These are phyloP conservation scores for Punctoribates punctum DNA, from an alignment of 2,888 invertebrate species.

Conservation along the genomic window DNA sequence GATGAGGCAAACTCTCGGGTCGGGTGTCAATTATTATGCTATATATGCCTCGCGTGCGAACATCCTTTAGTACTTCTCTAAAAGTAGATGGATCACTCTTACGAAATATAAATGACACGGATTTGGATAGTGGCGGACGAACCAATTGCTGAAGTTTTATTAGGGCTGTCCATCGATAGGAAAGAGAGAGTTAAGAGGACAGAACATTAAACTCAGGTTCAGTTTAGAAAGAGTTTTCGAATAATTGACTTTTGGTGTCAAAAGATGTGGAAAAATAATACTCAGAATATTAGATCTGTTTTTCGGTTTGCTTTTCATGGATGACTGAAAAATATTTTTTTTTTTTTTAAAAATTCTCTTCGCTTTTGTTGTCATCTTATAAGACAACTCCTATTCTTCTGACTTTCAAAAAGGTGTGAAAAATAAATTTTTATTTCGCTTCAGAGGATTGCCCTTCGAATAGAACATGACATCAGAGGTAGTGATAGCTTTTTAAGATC, in stretches of 20 bases:
- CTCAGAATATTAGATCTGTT: not conserved
- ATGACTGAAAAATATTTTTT: not conserved
- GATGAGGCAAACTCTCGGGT: slow-evolving; percentile 68
- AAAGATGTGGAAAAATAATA: not conserved
- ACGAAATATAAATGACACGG: slow-evolving; percentile 64
- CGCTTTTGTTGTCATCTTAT: slow-evolving; percentile 3
- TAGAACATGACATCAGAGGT: not conserved
- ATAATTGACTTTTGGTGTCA: not conserved
- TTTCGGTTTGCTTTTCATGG: not conserved
- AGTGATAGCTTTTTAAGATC: not conserved
- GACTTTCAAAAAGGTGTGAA: not conserved
- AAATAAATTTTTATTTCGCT: slow-evolving; percentile 23
- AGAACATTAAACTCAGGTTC: not conserved
- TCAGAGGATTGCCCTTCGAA: not conserved
- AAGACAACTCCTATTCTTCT: slow-evolving; percentile 8
- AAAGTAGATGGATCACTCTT: slow-evolving; percentile 65
- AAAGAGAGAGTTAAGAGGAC: not conserved
- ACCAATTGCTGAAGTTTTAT: slow-evolving; percentile 79
- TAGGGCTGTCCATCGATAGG: slow-evolving; percentile 60
- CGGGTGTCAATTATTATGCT: slow-evolving; percentile 82
- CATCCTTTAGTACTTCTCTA: slow-evolving; percentile 69
- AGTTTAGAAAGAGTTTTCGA: not conserved
- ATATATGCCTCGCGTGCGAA: slow-evolving; percentile 78
- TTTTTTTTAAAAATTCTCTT: not conserved
- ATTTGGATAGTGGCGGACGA: slow-evolving; percentile 59